Percentiles rank a stretch among this genome's conserved stretches.
Conservation (phyloP, 2,797 vertebrate genomes). For the Garrulus glandarius region DNA sequence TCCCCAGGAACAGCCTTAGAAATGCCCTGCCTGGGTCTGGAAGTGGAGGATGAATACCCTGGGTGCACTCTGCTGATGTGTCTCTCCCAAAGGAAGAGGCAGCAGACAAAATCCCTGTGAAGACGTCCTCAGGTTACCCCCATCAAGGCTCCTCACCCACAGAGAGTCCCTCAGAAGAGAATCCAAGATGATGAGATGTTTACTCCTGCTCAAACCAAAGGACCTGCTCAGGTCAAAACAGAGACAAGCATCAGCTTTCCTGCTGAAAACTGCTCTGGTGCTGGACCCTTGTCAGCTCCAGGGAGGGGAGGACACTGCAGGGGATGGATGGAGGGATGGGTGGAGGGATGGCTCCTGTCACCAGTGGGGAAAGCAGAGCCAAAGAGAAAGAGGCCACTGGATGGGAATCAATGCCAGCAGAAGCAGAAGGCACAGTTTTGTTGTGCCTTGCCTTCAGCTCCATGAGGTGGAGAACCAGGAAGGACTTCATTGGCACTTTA, state of each 20-base stretch:
- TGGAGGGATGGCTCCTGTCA: not conserved
- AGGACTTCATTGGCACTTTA: not conserved
- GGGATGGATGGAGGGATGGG: not conserved
- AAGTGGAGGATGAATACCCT: not conserved
- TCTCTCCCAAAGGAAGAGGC: not conserved
- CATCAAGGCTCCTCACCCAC: not conserved
- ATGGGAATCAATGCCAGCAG: not conserved
- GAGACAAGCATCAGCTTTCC: not conserved
- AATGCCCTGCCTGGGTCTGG: not conserved
- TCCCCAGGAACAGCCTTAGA: not conserved
- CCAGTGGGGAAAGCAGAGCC: not conserved
- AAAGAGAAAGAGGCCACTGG: not conserved
- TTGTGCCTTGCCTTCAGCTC: not conserved
- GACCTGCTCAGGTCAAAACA: not conserved
- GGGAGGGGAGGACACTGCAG: not conserved
- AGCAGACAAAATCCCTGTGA: not conserved
- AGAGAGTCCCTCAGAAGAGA: not conserved
- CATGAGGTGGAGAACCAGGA: not conserved
- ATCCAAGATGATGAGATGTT: not conserved
- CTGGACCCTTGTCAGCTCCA: not conserved
- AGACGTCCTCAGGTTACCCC: not conserved
- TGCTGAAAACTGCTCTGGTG: not conserved
- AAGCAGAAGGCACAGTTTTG: not conserved
- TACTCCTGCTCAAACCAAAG: not conserved
- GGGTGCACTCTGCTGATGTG: not conserved